Conservation (phyloP, 2,113 vertebrate genomes). For the Lepisosteus oculatus region DNA sequence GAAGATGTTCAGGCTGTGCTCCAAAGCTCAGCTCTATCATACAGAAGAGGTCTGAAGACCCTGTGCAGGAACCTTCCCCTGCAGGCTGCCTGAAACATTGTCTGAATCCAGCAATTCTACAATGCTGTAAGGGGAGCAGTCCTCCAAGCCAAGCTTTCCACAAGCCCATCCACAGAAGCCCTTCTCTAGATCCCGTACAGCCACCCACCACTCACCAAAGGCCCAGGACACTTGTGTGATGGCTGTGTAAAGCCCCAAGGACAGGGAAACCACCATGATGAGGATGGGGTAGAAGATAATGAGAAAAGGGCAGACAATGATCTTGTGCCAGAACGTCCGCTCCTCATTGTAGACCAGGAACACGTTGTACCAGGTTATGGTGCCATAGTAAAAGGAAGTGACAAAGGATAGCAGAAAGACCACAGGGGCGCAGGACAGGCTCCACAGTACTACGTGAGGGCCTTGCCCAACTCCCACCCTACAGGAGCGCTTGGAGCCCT, state of each 20-base stretch:
- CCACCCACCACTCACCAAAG: conserved; percentile 88
- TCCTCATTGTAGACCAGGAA: conserved; percentile 98
- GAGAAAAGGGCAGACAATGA: conserved; percentile 89
- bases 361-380: conserved; percentile 97
- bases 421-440: conserved; percentile 85
- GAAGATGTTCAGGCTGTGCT: conserved; percentile 4
- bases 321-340: conserved; percentile 98
- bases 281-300: conserved; percentile 94
- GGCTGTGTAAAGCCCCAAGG: conserved; percentile 84
- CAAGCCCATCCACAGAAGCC: conserved; percentile 97
- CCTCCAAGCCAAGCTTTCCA: conserved; percentile 90
- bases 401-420: conserved; percentile 90
- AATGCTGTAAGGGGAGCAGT: conserved; percentile 94
- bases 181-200: conserved; percentile 92
- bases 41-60: conserved; percentile 85
- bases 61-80: conserved; percentile 75
- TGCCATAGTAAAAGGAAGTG: conserved; percentile 96
- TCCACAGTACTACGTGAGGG: conserved; percentile 91
- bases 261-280: conserved; percentile 86
- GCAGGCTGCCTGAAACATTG: conserved; percentile 82
- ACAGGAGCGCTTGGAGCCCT: conserved; percentile 62
- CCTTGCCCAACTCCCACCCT: conserved; percentile 76
- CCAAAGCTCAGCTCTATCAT: conserved; percentile 45
- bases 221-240: conserved; percentile 93
- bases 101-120: conserved; percentile 94